Base-by-base conservation (phyloP, 2,113 vertebrate genomes). In the Ceuthmochares aereus region DNA sequence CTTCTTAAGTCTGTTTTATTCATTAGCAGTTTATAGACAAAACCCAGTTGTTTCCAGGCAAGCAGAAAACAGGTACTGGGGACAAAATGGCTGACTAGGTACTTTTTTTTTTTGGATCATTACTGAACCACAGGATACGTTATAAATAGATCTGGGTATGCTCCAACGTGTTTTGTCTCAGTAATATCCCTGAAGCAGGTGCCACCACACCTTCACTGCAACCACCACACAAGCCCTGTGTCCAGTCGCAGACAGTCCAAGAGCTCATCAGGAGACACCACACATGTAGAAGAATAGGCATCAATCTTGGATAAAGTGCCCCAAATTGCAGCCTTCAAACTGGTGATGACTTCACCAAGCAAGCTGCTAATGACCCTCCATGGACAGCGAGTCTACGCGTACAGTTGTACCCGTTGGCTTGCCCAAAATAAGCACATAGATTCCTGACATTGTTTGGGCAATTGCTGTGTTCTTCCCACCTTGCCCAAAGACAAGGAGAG, bases 291-390 rank as follows among this genome's bases (percentile, higher is more conserved):
- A 45, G 32, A 34, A 11, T 4, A 27, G 2, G 14, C 37, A 56
- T 3, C 42, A 37, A 10, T 15, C 58, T 45, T 51, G 9, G 1
- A 25, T 22, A 17, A 84, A 40, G 29, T 30, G 20, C 0, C 36
- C 58, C 74, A 68, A 32, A 64, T 16, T 20, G 55, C 40, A 40
- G 40, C 40, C 30, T 60, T 66, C 21, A 19, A 91, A 10, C 37
- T 3, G 20, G 16, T 10, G 4, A 32, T 29, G 62, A 79, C 49
- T 3, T 79, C 63, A 83, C 52, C 42, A 23, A 11, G 29, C 43
- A 72, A 68, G 76, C 60, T 90, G 79, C 73, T 84, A 88, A 90
- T 45, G 59, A 77, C 23, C 70, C n/a, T 9, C 25, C 55, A 76
- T 4, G 22, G 0, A 8, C 62, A 60, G 68, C 17, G 2, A 9